Conservation (phyloP, 2,797 vertebrate genomes). For the Pempheris klunzingeri region DNA sequence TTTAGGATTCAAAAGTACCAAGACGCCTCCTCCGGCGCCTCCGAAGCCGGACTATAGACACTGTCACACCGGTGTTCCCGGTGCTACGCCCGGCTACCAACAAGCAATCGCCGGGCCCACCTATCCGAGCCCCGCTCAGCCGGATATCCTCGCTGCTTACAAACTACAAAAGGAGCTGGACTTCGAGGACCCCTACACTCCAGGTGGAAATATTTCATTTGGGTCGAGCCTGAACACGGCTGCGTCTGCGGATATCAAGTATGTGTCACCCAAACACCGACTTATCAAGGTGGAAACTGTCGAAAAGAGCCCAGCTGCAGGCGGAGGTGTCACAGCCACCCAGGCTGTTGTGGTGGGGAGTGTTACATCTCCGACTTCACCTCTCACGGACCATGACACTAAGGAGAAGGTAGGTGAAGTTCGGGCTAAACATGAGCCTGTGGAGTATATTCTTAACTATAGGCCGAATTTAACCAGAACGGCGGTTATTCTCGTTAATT, state of each 20-base stretch:
- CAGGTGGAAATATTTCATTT: slow-evolving; percentile 82
- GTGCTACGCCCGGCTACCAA: slow-evolving; percentile 82
- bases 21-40: slow-evolving; percentile 91
- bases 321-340: slow-evolving; percentile 71
- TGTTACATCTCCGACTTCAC: slow-evolving; percentile 85
- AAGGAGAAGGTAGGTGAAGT: slow-evolving; percentile 88
- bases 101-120: slow-evolving; percentile 76
- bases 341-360: slow-evolving; percentile 73
- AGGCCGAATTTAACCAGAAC: no score
- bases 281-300: slow-evolving; percentile 92
- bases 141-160: slow-evolving; percentile 96
- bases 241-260: slow-evolving; percentile 86
- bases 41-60: slow-evolving; percentile 94
- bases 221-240: slow-evolving; percentile 76
- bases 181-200: slow-evolving; percentile 96
- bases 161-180: slow-evolving; percentile 94
- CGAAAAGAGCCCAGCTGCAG: slow-evolving; percentile 83
- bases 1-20: slow-evolving; percentile 95
- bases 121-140: slow-evolving; percentile 87
- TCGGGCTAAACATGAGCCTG: background rate
- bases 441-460: background rate
- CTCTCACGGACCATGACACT: slow-evolving; percentile 83
- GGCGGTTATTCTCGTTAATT: background rate
- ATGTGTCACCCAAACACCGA: slow-evolving; percentile 91
- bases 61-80: slow-evolving; percentile 82